These are phyloP conservation scores for Hypomesus transpacificus DNA, from an alignment of 2,113 vertebrate species.

Conservation along the genomic window DNA sequence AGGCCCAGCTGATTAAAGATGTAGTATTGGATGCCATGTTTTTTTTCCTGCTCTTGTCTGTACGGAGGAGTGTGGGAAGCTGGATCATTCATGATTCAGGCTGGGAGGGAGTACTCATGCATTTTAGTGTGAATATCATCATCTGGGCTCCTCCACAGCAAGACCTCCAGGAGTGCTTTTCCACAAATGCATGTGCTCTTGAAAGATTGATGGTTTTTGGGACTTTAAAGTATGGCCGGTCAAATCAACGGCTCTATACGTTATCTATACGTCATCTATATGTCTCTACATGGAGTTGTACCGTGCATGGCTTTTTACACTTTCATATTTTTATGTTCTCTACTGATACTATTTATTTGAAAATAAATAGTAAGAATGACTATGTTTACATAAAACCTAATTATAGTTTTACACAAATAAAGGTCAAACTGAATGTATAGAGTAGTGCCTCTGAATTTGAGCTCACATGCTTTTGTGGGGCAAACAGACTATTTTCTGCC, in stretches of 20 bases:
- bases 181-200: constrained; percentile 59
- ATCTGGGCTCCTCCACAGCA: constrained; percentile 48
- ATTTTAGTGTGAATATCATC: constrained; percentile 62
- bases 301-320: no score
- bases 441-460: no score
- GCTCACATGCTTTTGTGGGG: no score
- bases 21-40: constrained; percentile 57
- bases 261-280: no score
- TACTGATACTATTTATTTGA: no score
- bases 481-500: no score
- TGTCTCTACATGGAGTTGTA: no score
- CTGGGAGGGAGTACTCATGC: constrained; percentile 32
- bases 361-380: no score
- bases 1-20: constrained; percentile 68
- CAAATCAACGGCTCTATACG: constrained; percentile 49
- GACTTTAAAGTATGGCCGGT: constrained; percentile 44
- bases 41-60: constrained; percentile 46
- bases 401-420: no score
- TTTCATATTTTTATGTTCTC: no score
- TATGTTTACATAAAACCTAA: no score
- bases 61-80: constrained; percentile 55
- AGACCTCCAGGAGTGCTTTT: constrained; percentile 39
- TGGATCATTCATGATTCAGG: constrained; percentile 73
- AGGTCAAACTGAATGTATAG: no score
- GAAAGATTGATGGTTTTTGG: constrained; percentile 61